These are phyloP conservation scores for Arctocebus calabarensis DNA, from an alignment of 2,797 vertebrate species.

Conservation along the genomic window DNA sequence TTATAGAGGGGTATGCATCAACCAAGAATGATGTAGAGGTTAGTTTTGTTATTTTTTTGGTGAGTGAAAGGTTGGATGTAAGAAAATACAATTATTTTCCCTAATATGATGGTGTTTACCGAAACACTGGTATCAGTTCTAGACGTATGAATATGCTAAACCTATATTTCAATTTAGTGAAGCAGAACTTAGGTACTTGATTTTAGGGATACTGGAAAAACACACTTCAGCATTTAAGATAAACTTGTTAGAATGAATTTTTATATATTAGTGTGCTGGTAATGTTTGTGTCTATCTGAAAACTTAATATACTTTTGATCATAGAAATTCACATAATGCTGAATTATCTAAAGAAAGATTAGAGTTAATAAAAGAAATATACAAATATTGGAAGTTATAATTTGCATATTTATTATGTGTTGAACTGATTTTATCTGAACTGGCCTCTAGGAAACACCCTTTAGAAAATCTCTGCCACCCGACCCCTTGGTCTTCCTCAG, in stretches of 20 bases:
- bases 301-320: conserved; percentile 2
- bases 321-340: conserved; percentile 4
- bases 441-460: neutral
- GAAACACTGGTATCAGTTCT: neutral
- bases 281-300: conserved; percentile 21
- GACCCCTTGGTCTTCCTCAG: neutral
- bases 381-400: neutral
- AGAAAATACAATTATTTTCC: conserved; percentile 1
- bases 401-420: neutral
- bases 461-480: neutral
- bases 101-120: neutral
- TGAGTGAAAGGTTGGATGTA: neutral
- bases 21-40: neutral
- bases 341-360: conserved; percentile 2
- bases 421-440: neutral
- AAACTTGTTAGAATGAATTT: neutral
- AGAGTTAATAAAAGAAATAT: neutral
- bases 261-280: neutral
- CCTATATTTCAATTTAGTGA: neutral
- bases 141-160: too few relatives aligned
- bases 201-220: conserved; percentile 25
- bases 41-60: neutral
- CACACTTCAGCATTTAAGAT: neutral
- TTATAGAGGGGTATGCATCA: neutral
- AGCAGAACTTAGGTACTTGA: neutral